These are phyloP conservation scores for Drosophila anomalipes DNA, from an alignment of 2,888 invertebrate genomes.

Conservation along the genomic window DNA sequence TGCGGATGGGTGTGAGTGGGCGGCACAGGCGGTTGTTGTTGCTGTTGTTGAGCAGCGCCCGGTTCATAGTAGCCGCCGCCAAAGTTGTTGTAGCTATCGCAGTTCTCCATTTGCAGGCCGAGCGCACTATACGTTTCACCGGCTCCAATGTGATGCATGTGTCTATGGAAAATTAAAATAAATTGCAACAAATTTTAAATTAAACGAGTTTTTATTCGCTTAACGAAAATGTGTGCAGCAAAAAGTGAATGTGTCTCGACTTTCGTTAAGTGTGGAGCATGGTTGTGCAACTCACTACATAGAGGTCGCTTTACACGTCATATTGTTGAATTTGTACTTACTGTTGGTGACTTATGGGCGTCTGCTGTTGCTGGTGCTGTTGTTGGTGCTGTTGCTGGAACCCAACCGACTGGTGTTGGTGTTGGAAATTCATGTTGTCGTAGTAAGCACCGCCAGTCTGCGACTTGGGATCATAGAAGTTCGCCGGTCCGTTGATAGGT, in stretches of 20 bases:
- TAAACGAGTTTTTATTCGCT: neutral
- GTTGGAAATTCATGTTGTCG: conserved; percentile 81
- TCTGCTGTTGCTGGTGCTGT: conserved; percentile 57
- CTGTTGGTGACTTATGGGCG: conserved; percentile 65
- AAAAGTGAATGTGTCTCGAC: neutral
- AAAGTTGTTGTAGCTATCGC: conserved; percentile 80
- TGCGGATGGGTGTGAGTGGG: conserved; percentile 87
- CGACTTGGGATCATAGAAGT: conserved; percentile 83
- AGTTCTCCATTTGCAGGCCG: conserved; percentile 83
- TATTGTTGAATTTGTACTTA: conserved; percentile 45
- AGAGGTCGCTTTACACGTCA: neutral
- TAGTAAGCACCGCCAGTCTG: conserved; percentile 79
- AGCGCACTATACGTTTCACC: conserved; percentile 78
- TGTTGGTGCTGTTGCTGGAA: conserved; percentile 76
- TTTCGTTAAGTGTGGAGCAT: neutral
- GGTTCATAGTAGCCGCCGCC: conserved; percentile 77
- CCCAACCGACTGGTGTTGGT: conserved; percentile 67
- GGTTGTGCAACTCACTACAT: neutral
- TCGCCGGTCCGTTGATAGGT: conserved; percentile 76
- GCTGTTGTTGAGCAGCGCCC: conserved; percentile 82
- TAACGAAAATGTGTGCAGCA: neutral
- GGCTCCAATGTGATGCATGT: conserved; percentile 73
- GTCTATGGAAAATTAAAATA: conserved; percentile 33
- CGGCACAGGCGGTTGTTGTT: conserved; percentile 79
- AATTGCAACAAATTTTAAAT: neutral